These are phyloP conservation scores for Gyps fulvus DNA, from an alignment of 2,113 vertebrate genomes.

Conservation along the genomic window DNA sequence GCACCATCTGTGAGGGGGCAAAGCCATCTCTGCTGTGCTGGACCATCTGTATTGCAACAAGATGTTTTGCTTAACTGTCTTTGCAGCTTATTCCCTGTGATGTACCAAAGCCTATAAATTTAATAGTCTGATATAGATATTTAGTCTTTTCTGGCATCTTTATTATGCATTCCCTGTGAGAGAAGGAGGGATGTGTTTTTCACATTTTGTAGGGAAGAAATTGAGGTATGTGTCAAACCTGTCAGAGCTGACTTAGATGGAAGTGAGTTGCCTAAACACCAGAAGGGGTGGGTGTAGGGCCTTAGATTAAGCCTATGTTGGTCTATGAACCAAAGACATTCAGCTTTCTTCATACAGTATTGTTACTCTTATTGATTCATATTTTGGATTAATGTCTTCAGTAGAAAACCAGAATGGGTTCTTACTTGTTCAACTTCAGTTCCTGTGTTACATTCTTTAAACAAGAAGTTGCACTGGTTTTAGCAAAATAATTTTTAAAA, in stretches of 20 bases:
- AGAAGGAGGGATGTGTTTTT: not conserved
- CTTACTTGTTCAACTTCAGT: not conserved
- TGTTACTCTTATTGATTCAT: not conserved
- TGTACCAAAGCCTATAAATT: not conserved
- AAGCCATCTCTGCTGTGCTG: not conserved
- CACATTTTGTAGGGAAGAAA: not conserved
- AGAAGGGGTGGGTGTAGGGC: not conserved
- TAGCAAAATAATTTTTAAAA: not conserved
- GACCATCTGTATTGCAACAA: not conserved
- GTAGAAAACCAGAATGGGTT: not conserved
- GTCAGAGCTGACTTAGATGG: not conserved
- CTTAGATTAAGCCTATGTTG: not conserved
- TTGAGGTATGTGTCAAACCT: not conserved
- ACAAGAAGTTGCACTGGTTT: not conserved
- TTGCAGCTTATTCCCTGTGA: not conserved
- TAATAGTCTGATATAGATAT: not conserved
- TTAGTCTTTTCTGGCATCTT: not conserved
- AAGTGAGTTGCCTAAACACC: not conserved
- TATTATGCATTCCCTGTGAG: not conserved
- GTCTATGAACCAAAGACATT: not conserved
- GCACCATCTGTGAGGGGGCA: not conserved
- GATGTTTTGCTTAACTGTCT: not conserved
- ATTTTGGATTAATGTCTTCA: not conserved
- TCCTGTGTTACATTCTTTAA: not conserved
- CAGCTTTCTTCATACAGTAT: not conserved